These are phyloP conservation scores for Temnopleurus reevesii DNA, from an alignment of 53 echinoderm and acorn worm species.

Conservation along the genomic window DNA sequence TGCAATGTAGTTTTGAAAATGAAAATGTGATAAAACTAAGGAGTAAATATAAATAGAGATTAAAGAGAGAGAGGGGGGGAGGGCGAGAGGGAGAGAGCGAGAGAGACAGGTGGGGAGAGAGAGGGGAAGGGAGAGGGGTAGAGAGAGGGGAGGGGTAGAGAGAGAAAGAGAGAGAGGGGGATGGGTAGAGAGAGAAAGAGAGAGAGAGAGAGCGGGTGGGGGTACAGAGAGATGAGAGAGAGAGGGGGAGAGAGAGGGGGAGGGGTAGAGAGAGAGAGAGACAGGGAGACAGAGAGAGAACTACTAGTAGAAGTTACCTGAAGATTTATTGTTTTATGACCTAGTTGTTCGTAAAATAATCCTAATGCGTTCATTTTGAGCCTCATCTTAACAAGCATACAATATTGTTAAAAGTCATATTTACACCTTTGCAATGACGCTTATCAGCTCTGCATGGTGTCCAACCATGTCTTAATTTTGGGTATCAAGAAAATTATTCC, in stretches of 20 bases:
- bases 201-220: neutral
- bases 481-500: neutral
- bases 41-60: no score
- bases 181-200: neutral
- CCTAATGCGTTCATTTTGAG: no score
- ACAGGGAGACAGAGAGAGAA: neutral
- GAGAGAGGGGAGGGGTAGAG: neutral
- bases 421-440: constrained; percentile 18
- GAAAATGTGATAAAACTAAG: no score
- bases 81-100: neutral
- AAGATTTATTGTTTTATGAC: no score
- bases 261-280: neutral
- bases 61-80: neutral
- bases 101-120: neutral
- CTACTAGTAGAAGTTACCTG: no score
- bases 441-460: constrained; percentile 28
- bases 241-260: neutral
- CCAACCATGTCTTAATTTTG: constrained; percentile 5
- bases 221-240: neutral
- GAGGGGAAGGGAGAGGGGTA: neutral
- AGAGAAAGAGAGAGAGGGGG: neutral
- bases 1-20: no score
- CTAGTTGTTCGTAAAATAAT: no score
- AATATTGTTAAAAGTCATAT: no score
- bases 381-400: no score